phyloP scores from a whole-genome alignment of 2,113 vertebrate genomes.

The Globicephala melas region DNA sequence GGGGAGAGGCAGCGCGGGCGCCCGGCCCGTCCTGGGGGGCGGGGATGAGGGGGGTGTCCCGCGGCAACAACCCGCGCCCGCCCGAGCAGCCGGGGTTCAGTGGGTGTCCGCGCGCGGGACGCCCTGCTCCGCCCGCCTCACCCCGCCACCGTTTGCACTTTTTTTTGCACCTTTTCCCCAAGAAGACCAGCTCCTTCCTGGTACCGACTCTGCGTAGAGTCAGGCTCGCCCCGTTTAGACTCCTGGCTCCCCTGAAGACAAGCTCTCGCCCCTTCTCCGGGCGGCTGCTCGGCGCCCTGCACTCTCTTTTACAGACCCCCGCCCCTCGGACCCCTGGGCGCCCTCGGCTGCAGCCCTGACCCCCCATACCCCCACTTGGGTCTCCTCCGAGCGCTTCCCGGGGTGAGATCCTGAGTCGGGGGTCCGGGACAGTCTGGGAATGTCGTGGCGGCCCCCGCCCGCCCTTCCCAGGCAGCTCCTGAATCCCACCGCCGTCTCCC shows the following conservation, averaged over 20 bases:
- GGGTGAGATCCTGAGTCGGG: neutral
- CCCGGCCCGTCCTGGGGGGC: neutral
- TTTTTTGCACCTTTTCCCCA: neutral
- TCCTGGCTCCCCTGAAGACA: constrained; percentile 34
- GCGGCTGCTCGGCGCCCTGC: neutral
- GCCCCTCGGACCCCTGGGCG: neutral
- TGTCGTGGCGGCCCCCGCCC: accelerated
- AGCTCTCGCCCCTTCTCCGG: neutral
- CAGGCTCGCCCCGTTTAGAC: constrained; percentile 19
- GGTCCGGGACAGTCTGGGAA: too few relatives aligned
- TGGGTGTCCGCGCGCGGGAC: neutral
- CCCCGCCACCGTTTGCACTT: neutral
- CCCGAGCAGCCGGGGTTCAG: neutral
- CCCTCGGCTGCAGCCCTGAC: neutral
- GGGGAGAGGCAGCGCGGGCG: neutral
- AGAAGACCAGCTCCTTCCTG: neutral
- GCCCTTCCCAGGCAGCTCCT: neutral
- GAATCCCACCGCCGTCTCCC: neutral
- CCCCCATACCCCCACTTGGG: neutral
- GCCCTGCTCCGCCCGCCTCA: neutral
- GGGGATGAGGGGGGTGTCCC: neutral
- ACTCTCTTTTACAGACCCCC: neutral
- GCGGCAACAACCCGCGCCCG: neutral
- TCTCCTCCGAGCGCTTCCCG: neutral
- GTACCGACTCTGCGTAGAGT: neutral